These are phyloP conservation scores for Pachycephus smyrnensis DNA, from an alignment of 2,888 invertebrate species.

Conservation along the genomic window DNA sequence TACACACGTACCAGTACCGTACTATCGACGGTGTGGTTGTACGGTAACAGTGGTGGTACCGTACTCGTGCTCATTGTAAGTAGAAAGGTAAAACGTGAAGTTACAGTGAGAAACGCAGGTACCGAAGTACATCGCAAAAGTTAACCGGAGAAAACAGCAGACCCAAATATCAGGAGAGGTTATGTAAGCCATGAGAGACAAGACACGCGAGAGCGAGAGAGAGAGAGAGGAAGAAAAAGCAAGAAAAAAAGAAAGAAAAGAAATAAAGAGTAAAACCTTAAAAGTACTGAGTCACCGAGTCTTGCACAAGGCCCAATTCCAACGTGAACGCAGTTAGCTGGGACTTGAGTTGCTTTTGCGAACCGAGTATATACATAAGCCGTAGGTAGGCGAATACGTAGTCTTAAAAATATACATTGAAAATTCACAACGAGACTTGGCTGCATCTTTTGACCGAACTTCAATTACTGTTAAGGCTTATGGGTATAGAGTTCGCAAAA, in stretches of 20 bases:
- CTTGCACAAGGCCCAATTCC: not conserved
- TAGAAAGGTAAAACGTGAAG: not conserved
- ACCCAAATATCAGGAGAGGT: not conserved
- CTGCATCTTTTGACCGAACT: not conserved
- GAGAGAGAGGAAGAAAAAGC: not conserved
- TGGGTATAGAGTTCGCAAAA: not conserved
- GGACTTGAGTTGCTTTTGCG: not conserved
- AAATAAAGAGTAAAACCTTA: not conserved
- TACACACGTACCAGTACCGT: not conserved
- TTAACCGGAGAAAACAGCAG: not conserved
- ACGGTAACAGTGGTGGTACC: not conserved
- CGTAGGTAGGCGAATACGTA: not conserved
- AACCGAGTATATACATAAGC: not conserved
- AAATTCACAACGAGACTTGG: not conserved
- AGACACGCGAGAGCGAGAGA: not conserved
- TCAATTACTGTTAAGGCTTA: not conserved
- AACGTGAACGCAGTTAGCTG: not conserved
- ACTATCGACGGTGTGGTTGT: not conserved
- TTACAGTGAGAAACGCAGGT: not conserved
- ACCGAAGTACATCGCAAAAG: not conserved
- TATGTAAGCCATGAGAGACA: not conserved
- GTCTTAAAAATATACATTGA: not conserved
- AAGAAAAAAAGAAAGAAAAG: not conserved
- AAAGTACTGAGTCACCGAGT: not conserved
- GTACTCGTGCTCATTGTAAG: not conserved